Percentiles rank a stretch among this genome's conserved stretches.
These are phyloP conservation scores for Bruchidius siliquastri DNA, from an alignment of 2,888 invertebrate species.

Conservation along the genomic window DNA sequence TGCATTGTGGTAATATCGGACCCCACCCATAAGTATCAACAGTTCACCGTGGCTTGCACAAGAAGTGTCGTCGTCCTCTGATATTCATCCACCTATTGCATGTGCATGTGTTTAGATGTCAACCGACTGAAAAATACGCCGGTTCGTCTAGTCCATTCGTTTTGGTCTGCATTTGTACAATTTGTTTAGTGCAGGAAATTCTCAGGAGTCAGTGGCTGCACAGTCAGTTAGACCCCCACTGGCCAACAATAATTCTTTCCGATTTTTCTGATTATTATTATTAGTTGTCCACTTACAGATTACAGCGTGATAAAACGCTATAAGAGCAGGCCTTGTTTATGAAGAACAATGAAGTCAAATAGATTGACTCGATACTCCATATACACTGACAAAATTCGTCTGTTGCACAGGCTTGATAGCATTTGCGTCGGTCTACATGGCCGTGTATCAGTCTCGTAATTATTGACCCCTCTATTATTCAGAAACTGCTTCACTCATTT, in stretches of 20 bases:
- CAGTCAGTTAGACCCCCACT: neutral
- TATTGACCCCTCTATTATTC: too few relatives aligned
- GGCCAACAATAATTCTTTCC: neutral
- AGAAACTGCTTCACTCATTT: too few relatives aligned
- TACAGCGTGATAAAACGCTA: too few relatives aligned
- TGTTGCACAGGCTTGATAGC: too few relatives aligned
- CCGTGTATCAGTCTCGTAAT: too few relatives aligned
- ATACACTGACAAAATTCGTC: too few relatives aligned
- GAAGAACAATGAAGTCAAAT: too few relatives aligned
- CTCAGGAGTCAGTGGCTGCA: neutral
- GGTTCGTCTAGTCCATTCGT: neutral
- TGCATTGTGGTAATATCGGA: neutral
- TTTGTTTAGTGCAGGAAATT: neutral
- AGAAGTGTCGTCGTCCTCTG: neutral
- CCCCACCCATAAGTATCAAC: neutral
- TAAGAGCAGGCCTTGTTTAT: too few relatives aligned
- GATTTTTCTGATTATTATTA: too few relatives aligned
- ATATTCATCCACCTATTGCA: neutral
- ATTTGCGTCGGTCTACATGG: too few relatives aligned
- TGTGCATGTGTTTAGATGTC: neutral
- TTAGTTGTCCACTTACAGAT: too few relatives aligned
- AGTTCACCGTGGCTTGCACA: neutral
- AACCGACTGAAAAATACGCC: neutral
- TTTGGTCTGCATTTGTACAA: neutral
- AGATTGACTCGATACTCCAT: too few relatives aligned